Percentiles rank a stretch among this genome's conserved stretches.
These are phyloP conservation scores for Octomys mimax DNA, from an alignment of 2,797 vertebrate species.

Conservation along the genomic window DNA sequence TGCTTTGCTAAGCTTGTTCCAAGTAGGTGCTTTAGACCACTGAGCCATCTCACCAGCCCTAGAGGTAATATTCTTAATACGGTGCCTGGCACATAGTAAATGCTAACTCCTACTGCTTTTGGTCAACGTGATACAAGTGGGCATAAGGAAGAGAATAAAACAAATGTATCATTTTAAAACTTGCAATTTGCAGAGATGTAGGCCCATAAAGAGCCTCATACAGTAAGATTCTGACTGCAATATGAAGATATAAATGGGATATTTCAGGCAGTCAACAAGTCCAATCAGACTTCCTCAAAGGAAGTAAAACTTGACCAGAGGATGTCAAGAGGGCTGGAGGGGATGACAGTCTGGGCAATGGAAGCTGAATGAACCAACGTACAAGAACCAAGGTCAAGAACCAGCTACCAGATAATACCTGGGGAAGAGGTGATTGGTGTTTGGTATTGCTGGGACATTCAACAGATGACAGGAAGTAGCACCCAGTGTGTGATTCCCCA, in stretches of 20 bases:
- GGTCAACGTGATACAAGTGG: neutral
- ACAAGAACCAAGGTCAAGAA: neutral
- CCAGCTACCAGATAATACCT: neutral
- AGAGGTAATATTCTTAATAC: neutral
- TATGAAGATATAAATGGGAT: neutral
- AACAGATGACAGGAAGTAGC: neutral
- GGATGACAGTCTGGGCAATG: neutral
- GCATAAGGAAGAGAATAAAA: neutral
- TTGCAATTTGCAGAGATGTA: neutral
- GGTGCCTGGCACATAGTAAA: neutral
- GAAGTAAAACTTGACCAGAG: neutral
- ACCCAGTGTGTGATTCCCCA: neutral
- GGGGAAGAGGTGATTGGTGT: rapidly evolving
- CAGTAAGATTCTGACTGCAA: neutral
- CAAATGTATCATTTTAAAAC: neutral
- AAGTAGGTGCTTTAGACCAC: too few relatives aligned
- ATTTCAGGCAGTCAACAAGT: neutral
- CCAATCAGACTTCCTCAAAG: neutral
- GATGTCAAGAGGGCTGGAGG: neutral
- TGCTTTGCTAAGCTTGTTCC: too few relatives aligned
- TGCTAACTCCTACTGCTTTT: neutral
- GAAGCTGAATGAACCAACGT: neutral
- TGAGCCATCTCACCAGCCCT: too few relatives aligned
- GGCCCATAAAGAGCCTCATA: neutral
- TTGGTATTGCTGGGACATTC: neutral